Evolutionary conservation across 2,113 vertebrate genomes (phyloP).

Genomic region (Zosterops pallidus): DNA sequence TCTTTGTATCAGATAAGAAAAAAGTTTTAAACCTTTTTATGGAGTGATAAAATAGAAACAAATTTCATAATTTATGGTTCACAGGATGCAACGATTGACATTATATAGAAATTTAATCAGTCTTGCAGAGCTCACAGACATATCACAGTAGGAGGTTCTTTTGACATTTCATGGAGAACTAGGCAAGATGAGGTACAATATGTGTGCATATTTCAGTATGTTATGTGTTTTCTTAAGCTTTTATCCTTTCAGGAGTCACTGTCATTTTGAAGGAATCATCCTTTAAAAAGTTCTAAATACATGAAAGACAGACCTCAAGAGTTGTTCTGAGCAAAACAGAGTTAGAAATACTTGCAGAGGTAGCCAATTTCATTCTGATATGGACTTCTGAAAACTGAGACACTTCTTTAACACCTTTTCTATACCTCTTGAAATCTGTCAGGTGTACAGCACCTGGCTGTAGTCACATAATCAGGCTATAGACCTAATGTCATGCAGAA

Average conservation of each 20-base stretch:
- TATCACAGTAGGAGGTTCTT: conserved; percentile 76
- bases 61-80: conserved; percentile 80
- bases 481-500: not conserved
- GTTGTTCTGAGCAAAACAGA: not conserved
- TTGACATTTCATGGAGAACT: conserved; percentile 80
- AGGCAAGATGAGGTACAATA: conserved; percentile 69
- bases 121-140: conserved; percentile 71
- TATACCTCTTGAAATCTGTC: not conserved
- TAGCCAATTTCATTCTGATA: not conserved
- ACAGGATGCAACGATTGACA: conserved; percentile 71
- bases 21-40: conserved; percentile 68
- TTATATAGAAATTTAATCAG: conserved; percentile 79
- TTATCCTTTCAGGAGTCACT: conserved; percentile 50
- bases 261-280: conserved; percentile 45
- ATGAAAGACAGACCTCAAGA: not conserved
- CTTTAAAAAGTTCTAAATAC: not conserved
- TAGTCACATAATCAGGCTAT: not conserved
- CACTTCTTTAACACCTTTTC: not conserved
- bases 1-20: conserved; percentile 1
- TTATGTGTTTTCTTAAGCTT: conserved; percentile 57
- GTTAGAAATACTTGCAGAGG: not conserved
- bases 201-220: conserved; percentile 67
- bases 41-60: conserved; percentile 72
- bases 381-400: not conserved
- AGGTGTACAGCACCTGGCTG: not conserved